Evolutionary conservation across 2,888 invertebrate genomes (phyloP).

Genomic region (Drosophila borborema): DNA sequence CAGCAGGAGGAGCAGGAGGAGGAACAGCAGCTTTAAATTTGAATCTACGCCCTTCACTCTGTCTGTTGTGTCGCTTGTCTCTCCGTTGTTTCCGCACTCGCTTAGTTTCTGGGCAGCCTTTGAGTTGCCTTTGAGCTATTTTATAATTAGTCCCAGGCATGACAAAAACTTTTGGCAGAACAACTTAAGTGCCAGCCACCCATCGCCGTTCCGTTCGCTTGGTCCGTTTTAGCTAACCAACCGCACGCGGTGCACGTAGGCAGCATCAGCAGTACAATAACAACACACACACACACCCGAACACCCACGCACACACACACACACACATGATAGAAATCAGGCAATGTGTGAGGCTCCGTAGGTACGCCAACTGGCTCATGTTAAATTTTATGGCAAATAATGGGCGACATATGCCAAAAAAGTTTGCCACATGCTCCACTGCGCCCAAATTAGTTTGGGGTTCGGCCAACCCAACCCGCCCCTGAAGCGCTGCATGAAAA

Average conservation of each 20-base stretch:
- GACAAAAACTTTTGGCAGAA: conserved; percentile 80
- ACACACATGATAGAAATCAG: conserved; percentile 13
- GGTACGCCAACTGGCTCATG: conserved; percentile 57
- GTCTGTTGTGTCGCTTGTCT: not conserved
- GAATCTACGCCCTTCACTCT: conserved; percentile 14
- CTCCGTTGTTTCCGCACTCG: conserved; percentile 21
- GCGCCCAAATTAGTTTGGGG: conserved; percentile 72
- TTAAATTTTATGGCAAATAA: conserved; percentile 76
- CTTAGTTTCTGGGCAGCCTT: conserved; percentile 50
- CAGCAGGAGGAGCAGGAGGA: conserved; percentile 8
- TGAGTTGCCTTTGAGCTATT: conserved; percentile 79
- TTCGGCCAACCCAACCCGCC: conserved; percentile 37
- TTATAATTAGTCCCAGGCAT: conserved; percentile 80
- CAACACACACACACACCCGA: conserved; percentile 1
- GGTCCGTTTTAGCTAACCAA: conserved; percentile 69
- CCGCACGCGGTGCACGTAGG: conserved; percentile 66
- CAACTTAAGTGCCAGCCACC: conserved; percentile 69
- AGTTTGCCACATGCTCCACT: conserved; percentile 70
- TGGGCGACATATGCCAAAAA: conserved; percentile 76
- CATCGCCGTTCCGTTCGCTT: conserved; percentile 44
- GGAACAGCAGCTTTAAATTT: conserved; percentile 36
- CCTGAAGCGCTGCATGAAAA: conserved; percentile 32
- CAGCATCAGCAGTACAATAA: conserved; percentile 28
- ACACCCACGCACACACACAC: conserved; percentile 16
- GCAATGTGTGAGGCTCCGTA: conserved; percentile 35